Evolutionary conservation across 2,113 vertebrate genomes (phyloP).

Genomic region (Pedetes capensis): DNA sequence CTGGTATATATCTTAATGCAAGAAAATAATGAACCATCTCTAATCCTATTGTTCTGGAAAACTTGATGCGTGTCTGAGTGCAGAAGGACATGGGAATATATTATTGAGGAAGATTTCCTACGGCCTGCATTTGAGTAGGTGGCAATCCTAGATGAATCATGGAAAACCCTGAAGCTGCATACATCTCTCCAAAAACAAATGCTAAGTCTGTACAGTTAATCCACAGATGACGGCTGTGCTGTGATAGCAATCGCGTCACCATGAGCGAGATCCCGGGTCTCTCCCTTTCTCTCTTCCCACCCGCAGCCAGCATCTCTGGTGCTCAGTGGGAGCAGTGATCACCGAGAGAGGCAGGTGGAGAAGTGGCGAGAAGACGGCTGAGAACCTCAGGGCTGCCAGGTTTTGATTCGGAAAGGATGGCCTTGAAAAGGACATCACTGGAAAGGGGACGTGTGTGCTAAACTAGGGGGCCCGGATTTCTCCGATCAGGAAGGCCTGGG

Average conservation of each 20-base stretch:
- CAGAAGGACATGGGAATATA: neutral
- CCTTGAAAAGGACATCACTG: neutral
- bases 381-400: neutral
- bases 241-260: neutral
- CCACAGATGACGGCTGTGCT: neutral
- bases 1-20: neutral
- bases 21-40: neutral
- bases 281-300: neutral
- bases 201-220: neutral
- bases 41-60: neutral
- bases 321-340: neutral
- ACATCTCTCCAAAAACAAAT: neutral
- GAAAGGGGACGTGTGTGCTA: neutral
- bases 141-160: neutral
- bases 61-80: neutral
- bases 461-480: neutral
- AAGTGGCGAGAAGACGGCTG: rapidly evolving
- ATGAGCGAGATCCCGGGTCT: too few relatives aligned
- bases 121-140: neutral
- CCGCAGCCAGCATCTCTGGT: neutral
- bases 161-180: neutral
- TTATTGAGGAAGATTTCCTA: neutral
- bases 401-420: neutral
- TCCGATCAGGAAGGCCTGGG: neutral
- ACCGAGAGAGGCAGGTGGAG: neutral